Evolutionary conservation across 30 jellyfish, hydroid and myxozoan genomes (phyloP).

Genomic region (Aurelia aurita): DNA sequence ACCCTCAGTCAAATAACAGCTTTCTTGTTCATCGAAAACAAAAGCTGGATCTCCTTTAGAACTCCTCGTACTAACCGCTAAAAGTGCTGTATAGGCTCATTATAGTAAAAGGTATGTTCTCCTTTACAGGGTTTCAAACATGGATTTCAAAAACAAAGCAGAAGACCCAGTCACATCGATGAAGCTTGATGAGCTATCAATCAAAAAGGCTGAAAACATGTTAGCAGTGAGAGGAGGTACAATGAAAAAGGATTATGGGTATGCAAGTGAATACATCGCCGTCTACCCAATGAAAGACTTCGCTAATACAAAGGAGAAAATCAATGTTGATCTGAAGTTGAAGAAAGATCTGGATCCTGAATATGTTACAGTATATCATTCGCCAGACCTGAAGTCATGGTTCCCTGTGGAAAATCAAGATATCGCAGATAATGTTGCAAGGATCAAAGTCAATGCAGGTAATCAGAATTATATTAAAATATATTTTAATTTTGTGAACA

Average conservation of each 20-base stretch:
- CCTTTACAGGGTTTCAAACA: no score
- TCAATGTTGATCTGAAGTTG: constrained; percentile 18
- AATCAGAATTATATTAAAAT: neutral
- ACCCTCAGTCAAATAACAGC: no score
- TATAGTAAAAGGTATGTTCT: no score
- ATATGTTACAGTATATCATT: constrained; percentile 70
- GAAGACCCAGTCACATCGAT: no score
- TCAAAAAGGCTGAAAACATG: constrained; percentile 4
- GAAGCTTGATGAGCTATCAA: neutral
- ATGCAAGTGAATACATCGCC: constrained; percentile 53
- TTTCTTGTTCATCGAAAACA: no score
- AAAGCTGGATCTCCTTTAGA: no score
- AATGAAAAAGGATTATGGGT: constrained; percentile 18
- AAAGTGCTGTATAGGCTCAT: no score
- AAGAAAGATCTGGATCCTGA: constrained; percentile 38
- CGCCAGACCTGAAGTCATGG: constrained; percentile 78
- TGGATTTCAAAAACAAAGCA: no score
- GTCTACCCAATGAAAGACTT: constrained; percentile 39
- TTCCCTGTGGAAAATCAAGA: constrained; percentile 18
- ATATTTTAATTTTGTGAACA: no score
- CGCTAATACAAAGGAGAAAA: neutral
- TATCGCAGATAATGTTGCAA: neutral
- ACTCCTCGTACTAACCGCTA: no score
- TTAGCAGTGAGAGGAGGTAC: constrained; percentile 3
- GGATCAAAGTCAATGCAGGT: neutral